A percentile compares a stretch with the other conserved stretches of the same genome.
Evolutionary conservation across 2,113 vertebrate species (phyloP).

Genomic region (Tichodroma muraria): DNA sequence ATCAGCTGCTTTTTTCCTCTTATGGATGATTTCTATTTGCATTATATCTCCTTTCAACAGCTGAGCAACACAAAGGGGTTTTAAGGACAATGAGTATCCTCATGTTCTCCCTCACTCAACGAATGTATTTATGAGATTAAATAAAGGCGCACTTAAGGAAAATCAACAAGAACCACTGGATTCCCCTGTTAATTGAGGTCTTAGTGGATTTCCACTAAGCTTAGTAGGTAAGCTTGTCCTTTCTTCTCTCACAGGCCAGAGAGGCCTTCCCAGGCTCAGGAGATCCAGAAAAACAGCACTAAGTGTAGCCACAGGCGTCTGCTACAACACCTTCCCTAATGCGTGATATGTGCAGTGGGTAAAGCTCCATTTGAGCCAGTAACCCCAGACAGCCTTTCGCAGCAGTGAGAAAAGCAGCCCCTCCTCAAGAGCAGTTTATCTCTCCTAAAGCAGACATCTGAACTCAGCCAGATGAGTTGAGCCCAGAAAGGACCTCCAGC

Average conservation of each 20-base stretch:
- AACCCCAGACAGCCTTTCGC: not conserved
- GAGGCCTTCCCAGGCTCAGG: not conserved
- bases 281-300: not conserved
- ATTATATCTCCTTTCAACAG: not conserved
- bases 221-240: not conserved
- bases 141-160: not conserved
- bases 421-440: not conserved
- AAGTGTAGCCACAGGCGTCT: fast-evolving
- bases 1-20: not conserved
- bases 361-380: not conserved
- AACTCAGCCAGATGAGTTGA: not conserved
- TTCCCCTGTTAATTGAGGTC: not conserved
- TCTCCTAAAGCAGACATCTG: not conserved
- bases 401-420: not conserved
- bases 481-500: not conserved
- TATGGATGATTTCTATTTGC: not conserved
- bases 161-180: not conserved
- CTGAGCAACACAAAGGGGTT: not conserved
- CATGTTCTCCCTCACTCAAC: not conserved
- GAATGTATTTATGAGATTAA: not conserved
- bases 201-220: not conserved
- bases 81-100: not conserved
- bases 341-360: not conserved
- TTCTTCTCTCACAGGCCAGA: not conserved
- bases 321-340: not conserved